Evolutionary conservation across 2,797 vertebrate genomes (phyloP).

Genomic region (Syngnathus acus): DNA sequence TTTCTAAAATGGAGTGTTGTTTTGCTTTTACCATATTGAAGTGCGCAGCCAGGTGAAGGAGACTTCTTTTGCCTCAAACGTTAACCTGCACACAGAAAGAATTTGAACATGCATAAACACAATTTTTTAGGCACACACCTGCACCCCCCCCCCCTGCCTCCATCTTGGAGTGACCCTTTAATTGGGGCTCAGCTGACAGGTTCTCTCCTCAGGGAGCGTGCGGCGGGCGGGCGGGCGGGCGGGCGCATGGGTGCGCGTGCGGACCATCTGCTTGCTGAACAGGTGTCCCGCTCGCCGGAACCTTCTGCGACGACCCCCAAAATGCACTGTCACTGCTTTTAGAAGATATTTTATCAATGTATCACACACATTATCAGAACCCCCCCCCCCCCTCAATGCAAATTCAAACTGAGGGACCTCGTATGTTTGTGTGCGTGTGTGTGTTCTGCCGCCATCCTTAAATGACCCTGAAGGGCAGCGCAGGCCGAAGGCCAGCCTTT

Average conservation of each 20-base stretch:
- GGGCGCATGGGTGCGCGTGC: background rate
- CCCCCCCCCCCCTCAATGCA: slow-evolving; percentile 22
- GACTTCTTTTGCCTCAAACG: background rate
- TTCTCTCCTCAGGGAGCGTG: slow-evolving; percentile 45
- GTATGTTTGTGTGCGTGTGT: slow-evolving; percentile 13
- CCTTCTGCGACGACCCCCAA: background rate
- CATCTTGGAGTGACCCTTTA: slow-evolving; percentile 49
- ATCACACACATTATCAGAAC: slow-evolving; percentile 17
- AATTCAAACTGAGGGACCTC: slow-evolving; percentile 18
- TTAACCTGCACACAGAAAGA: background rate
- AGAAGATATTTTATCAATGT: background rate
- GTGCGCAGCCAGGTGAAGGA: background rate
- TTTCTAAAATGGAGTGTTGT: background rate
- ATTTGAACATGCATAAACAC: slow-evolving; percentile 1
- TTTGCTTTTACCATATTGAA: background rate
- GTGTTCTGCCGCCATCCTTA: slow-evolving; percentile 26
- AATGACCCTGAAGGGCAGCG: slow-evolving; percentile 51
- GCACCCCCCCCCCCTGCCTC: background rate
- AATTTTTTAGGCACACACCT: background rate
- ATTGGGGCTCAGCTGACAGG: slow-evolving; percentile 64
- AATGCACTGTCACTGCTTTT: background rate
- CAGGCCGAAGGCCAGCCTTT: slow-evolving; percentile 51
- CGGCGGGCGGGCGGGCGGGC: background rate
- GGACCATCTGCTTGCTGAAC: slow-evolving; percentile 62
- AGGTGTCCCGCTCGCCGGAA: slow-evolving; percentile 51